Evolutionary conservation across 2,113 vertebrate genomes (phyloP).

Genomic region (Cisticola juncidis): DNA sequence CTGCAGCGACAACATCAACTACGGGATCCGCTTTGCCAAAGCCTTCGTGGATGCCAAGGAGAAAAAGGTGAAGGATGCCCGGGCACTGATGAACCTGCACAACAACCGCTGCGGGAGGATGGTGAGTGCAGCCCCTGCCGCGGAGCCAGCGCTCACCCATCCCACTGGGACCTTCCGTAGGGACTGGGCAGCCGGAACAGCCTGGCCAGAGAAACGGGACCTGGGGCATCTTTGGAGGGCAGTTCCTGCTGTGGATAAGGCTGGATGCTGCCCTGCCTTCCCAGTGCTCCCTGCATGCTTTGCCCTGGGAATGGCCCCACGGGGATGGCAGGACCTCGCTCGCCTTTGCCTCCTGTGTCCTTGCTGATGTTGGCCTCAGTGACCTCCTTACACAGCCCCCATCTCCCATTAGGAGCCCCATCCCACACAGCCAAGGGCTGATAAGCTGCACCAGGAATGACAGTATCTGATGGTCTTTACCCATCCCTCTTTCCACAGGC

Average conservation of each 20-base stretch:
- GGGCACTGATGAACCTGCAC: slow-evolving; percentile 96
- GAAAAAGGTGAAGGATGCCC: slow-evolving; percentile 91
- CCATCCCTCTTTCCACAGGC: slow-evolving; percentile 74
- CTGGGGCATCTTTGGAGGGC: rapidly evolving
- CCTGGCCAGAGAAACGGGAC: rapidly evolving
- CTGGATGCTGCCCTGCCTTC: neutral
- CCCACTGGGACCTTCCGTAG: rapidly evolving
- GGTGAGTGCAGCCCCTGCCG: slow-evolving; percentile 75
- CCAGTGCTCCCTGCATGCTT: rapidly evolving
- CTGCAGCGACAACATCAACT: slow-evolving; percentile 97
- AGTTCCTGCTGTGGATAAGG: neutral
- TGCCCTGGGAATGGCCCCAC: rapidly evolving
- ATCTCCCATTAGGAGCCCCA: rapidly evolving
- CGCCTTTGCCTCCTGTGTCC: neutral
- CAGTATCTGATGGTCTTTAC: neutral
- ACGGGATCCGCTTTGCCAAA: slow-evolving; percentile 93
- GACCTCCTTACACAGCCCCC: rapidly evolving
- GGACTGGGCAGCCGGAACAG: rapidly evolving
- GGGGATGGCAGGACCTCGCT: neutral
- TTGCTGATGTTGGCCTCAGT: neutral
- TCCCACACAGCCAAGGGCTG: neutral
- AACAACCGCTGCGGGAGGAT: slow-evolving; percentile 96
- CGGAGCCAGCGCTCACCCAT: rapidly evolving
- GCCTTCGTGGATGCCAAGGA: slow-evolving; percentile 96
- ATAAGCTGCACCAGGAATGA: neutral